Conservation (phyloP, 1,140 invertebrate species). For the Apis laboriosa region DNA sequence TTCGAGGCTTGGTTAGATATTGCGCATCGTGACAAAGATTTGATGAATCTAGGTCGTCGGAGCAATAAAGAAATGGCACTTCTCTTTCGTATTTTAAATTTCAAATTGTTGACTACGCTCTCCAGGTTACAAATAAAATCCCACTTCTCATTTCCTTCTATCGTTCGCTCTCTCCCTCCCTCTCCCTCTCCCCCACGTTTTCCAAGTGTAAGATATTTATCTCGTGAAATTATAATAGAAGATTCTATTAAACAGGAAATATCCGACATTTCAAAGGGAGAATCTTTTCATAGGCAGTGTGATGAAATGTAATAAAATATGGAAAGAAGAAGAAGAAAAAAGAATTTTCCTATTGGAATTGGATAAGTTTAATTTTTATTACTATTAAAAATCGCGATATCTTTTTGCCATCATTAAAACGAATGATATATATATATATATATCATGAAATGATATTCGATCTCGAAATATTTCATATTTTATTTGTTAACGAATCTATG, state of each 20-base stretch:
- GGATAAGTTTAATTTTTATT: too few relatives aligned
- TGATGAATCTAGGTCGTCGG: constrained; percentile 22
- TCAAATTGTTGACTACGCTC: constrained; percentile 12
- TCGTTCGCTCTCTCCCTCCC: neutral
- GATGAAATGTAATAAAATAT: neutral
- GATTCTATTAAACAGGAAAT: neutral
- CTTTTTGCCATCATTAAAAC: too few relatives aligned
- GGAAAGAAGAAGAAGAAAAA: neutral
- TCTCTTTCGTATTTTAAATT: constrained; percentile 17
- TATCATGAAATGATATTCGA: too few relatives aligned
- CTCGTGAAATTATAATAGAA: neutral
- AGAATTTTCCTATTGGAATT: too few relatives aligned
- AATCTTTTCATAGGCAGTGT: neutral
- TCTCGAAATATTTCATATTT: too few relatives aligned
- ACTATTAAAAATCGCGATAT: too few relatives aligned
- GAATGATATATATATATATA: too few relatives aligned
- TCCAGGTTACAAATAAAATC: constrained; percentile 8
- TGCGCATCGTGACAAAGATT: constrained; percentile 19
- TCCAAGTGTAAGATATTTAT: neutral
- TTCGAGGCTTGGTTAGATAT: constrained; percentile 9
- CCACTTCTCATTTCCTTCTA: neutral
- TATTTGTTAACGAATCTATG: too few relatives aligned
- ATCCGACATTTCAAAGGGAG: neutral
- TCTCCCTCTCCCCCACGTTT: neutral
- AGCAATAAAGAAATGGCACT: constrained; percentile 24